Evolutionary conservation across 2,113 vertebrate species (phyloP), one percentile per base, ranked within the genome.

Genomic region (Nansenia antarctica): DNA sequence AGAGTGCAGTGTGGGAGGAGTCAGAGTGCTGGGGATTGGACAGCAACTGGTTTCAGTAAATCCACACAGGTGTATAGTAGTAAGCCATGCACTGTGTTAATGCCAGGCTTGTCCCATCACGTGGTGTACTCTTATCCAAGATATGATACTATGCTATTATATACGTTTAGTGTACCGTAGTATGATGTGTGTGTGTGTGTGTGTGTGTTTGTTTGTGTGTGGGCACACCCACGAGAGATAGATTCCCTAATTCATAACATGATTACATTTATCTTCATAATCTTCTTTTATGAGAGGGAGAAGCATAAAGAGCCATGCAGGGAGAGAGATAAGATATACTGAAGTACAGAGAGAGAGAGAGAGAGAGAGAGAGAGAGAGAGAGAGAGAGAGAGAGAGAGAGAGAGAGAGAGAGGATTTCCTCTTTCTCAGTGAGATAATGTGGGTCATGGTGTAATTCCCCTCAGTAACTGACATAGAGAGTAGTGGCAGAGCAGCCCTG

Each of bases 361-460:
- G 42, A 82, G 76, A 86, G 79, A 82, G 72, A 67, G n/a, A 77
- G 78, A 47, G 1, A 37, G 9, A 62, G 34, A 59, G 34, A 12
- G 22, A 67, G 60, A 9, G 37, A 47, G 18, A 59, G 2, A 15
- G 11, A 9, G 14, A 24, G 32, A 18, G 32, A 71, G 45, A 66
- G 58, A 39, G 42, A 82, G 76, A 86, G 79, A 82, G 72, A 67
- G n/a, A 77, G 78, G 74, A 79, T 79, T 80, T 86, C 78, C 77
- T 84, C 39, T 67, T 20, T 31, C 9, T 22, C 15, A 22, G 29
- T 30, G 15, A 58, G 30, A 27, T 53, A 37, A 67, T 55, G 65
- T 55, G 49, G 65, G 65, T 55, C 52, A 54, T 55, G 32, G 49
- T 55, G 31, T 35, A 39, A 37, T 8, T 18, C 27, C 7, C 27